phyloP scores from a whole-genome alignment of 92 coral and sea anemone genomes.

The Parazoanthus swiftii region DNA sequence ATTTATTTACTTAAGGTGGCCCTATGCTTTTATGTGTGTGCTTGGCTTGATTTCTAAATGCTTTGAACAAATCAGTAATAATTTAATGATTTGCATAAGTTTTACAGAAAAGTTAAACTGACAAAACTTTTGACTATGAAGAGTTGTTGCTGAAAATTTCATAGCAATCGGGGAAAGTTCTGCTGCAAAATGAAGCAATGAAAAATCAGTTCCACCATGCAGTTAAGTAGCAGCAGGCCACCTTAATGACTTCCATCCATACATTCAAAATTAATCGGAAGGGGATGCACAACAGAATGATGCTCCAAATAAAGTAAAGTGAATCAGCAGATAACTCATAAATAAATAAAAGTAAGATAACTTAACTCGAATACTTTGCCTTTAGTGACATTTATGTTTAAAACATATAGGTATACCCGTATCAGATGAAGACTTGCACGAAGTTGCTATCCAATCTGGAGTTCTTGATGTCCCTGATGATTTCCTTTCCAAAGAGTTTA shows the following conservation, averaged over 20 bases:
- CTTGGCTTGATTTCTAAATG: no score
- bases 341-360: constrained; percentile 5
- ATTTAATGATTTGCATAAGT: no score
- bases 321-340: background rate
- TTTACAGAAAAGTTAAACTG: no score
- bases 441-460: constrained; percentile 41
- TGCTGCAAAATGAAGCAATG: constrained; percentile 42
- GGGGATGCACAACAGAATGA: constrained; percentile 23
- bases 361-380: constrained; percentile 18
- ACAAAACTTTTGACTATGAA: no score
- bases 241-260: constrained; percentile 25
- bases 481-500: constrained; percentile 42
- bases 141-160: background rate
- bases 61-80: no score
- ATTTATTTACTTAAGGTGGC: no score
- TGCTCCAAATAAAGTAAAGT: constrained; percentile 33
- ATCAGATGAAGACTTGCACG: constrained; percentile 12
- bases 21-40: no score
- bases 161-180: background rate
- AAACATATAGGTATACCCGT: constrained; percentile 28
- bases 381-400: constrained; percentile 23
- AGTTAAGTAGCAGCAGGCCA: constrained; percentile 22
- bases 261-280: constrained; percentile 16
- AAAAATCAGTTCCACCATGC: constrained; percentile 36
- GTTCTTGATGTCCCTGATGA: constrained; percentile 45